phyloP scores from a whole-genome alignment of 2,113 vertebrate genomes.

The Sturnira hondurensis region DNA sequence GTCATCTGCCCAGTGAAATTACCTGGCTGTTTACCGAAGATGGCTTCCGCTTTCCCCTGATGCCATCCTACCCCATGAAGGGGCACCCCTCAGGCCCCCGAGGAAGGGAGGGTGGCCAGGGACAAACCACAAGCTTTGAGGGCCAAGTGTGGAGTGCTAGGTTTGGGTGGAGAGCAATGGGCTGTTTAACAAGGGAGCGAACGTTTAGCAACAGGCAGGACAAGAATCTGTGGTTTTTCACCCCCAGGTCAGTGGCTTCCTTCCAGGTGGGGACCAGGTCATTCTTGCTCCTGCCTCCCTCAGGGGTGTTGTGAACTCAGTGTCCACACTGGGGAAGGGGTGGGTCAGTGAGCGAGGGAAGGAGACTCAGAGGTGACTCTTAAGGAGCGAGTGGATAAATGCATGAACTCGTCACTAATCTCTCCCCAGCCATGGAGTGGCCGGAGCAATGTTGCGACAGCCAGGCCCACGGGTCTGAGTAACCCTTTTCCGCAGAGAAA shows the following conservation, averaged over 20 bases:
- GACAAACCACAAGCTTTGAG: not conserved
- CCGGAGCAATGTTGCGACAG: not conserved
- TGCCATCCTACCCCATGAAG: not conserved
- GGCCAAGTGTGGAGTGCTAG: not conserved
- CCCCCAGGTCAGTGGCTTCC: not conserved
- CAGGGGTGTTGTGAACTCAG: not conserved
- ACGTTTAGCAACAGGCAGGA: not conserved
- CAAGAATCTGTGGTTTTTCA: not conserved
- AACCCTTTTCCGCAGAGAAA: not conserved
- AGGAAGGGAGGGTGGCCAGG: not conserved
- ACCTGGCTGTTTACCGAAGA: not conserved
- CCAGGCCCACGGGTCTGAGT: not conserved
- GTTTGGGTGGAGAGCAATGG: not conserved
- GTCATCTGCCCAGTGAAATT: not conserved
- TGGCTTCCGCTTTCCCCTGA: not conserved
- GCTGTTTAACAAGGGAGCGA: not conserved
- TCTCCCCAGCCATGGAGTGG: not conserved
- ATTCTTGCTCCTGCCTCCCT: not conserved
- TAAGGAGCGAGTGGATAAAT: not conserved
- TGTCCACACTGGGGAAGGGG: not conserved
- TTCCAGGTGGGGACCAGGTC: not conserved
- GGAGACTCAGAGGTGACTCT: not conserved
- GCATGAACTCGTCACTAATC: not conserved
- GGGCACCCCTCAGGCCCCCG: not conserved
- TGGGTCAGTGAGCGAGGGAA: not conserved